phyloP scores from a whole-genome alignment of 2,113 vertebrate genomes.

The Sisor rabdophorus region DNA sequence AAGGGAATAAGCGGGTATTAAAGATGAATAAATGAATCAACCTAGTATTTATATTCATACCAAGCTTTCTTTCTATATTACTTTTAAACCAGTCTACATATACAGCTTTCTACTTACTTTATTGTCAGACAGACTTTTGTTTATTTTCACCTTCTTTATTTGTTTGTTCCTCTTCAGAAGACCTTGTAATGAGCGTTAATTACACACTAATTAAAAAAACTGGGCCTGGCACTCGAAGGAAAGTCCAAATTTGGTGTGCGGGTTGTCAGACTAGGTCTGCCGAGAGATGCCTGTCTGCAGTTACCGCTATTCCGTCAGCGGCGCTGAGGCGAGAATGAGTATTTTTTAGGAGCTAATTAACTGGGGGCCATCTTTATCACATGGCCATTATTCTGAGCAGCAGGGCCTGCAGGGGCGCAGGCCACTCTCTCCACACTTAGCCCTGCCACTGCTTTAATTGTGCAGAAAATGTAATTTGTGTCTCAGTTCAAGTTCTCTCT shows the following conservation, averaged over 20 bases:
- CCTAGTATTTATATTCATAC: neutral
- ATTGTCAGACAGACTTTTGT: neutral
- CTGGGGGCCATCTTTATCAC: constrained; percentile 73
- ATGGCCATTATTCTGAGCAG: constrained; percentile 66
- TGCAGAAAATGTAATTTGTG: constrained; percentile 81
- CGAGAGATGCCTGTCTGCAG: constrained; percentile 52
- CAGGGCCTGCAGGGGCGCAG: constrained; percentile 62
- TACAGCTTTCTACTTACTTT: neutral
- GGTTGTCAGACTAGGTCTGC: constrained; percentile 28
- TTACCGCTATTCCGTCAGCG: constrained; percentile 52
- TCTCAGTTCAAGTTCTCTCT: constrained; percentile 69
- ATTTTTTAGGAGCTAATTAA: constrained; percentile 76
- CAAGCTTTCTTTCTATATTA: neutral
- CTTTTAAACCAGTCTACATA: neutral
- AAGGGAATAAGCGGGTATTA: too few species aligned
- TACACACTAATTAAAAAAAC: constrained; percentile 39
- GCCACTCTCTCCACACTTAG: constrained; percentile 70
- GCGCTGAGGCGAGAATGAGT: constrained; percentile 62
- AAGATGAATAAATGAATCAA: too few species aligned
- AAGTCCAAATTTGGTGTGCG: neutral
- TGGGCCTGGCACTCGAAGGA: constrained; percentile 1
- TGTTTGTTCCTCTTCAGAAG: constrained; percentile 25
- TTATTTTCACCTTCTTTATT: constrained; percentile 18
- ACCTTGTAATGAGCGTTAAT: constrained; percentile 50
- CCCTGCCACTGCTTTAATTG: constrained; percentile 73